Evolutionary conservation across 92 coral and sea anemone genomes (phyloP), one percentile per base, ranked within the genome.

Genomic region (Porites rus): DNA sequence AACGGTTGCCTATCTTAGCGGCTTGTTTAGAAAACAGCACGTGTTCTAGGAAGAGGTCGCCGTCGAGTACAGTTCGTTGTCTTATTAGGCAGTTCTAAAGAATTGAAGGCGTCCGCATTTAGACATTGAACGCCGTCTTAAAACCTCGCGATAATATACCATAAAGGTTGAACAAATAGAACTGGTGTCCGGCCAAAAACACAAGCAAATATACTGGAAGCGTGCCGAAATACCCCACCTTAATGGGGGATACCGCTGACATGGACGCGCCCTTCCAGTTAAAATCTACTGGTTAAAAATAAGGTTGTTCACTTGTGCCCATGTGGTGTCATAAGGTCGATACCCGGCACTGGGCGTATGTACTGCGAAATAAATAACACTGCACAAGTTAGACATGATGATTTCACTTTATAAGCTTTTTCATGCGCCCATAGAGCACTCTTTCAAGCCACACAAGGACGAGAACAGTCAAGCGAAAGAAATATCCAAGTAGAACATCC

Each of bases 321-420:
- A 73, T 74, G 72, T 83, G 87, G 72, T 83, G 80, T 83, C 74
- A 83, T 46, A 51, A 50, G 78, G 67, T 64, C 51, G 80, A 83
- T 25, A 60, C 31, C 63, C 46, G 46, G 6, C 46, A 28, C 64
- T 61, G 87, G 87, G 87, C 87, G 87, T 83, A 74, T 83, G 14
- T 1, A 83, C 78, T 73, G n/a, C 24, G 63, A 71, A 64, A 72
- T 83, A 72, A 62, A 75, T 73, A 20, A 74, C 18, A 51, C 52
- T 11, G 28, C 80, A 66, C 73, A 9, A 38, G 6, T 83, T 62
- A 12, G 14, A 46, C 79, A 74, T 73, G 80, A 83, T 83, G 87
- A 83, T 80, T 83, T 74, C 80, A 83, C 74, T 61, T 72, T 70
- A 46, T 21, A 64, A 61, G 80, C 8, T 63, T 28, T 50, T 51